These are phyloP conservation scores for Benitochromis conjunctus DNA, from an alignment of 2,113 vertebrate genomes.

Conservation along the genomic window DNA sequence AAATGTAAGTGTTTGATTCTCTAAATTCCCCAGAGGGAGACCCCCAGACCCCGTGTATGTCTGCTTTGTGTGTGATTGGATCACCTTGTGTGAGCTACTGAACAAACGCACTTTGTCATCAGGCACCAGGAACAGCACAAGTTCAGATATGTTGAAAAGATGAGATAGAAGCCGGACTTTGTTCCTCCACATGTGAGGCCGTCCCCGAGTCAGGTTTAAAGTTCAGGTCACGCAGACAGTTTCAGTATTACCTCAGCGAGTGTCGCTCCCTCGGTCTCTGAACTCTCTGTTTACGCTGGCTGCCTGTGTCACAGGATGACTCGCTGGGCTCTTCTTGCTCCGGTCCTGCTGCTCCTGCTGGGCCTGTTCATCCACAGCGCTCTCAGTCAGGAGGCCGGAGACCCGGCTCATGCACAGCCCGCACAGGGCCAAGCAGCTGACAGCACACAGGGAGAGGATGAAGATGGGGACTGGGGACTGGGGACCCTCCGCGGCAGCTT, in stretches of 20 bases:
- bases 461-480: slow-evolving; percentile 81
- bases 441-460: neutral
- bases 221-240: slow-evolving; percentile 44
- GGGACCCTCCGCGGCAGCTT: slow-evolving; percentile 81
- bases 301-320: slow-evolving; percentile 39
- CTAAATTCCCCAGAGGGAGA: neutral
- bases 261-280: neutral
- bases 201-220: slow-evolving; percentile 49
- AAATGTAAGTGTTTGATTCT: neutral
- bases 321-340: slow-evolving; percentile 6
- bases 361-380: slow-evolving; percentile 51
- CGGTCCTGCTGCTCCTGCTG: slow-evolving; percentile 60
- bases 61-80: neutral
- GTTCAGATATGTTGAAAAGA: neutral
- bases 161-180: slow-evolving; percentile 64
- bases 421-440: neutral
- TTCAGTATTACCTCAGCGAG: slow-evolving; percentile 1
- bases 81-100: neutral
- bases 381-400: slow-evolving; percentile 39
- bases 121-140: slow-evolving; percentile 1
- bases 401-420: neutral
- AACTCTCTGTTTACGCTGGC: neutral
- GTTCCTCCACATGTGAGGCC: slow-evolving; percentile 60
- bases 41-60: neutral
- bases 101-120: neutral